phyloP scores from a whole-genome alignment of 2,113 vertebrate genomes.

The Pteronura brasiliensis region DNA sequence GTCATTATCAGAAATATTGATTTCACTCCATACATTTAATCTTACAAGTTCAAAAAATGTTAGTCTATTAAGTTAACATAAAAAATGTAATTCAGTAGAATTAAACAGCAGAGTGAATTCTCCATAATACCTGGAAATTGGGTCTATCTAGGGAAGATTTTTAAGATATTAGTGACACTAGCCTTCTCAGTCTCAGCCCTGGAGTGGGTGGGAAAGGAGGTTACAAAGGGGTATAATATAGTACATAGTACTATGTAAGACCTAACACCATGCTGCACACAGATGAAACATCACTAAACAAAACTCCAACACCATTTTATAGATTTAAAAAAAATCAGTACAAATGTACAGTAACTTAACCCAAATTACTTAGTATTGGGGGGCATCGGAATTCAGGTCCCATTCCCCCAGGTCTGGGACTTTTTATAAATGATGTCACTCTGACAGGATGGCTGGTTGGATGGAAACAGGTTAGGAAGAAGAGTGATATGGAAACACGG shows the following conservation, averaged over 20 bases:
- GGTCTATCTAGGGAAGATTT: background rate
- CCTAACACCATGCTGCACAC: background rate
- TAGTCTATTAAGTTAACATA: constrained; percentile 67
- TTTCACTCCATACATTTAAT: constrained; percentile 67
- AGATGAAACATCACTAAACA: background rate
- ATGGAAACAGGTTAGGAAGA: background rate
- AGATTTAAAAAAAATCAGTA: background rate
- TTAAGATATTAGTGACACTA: background rate
- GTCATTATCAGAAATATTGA: constrained; percentile 81
- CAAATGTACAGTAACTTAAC: background rate
- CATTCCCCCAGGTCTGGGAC: background rate
- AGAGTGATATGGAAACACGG: background rate
- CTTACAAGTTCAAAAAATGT: constrained; percentile 74
- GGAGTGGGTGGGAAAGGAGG: background rate
- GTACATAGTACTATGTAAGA: background rate
- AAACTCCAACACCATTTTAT: background rate
- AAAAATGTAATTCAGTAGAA: constrained; percentile 64
- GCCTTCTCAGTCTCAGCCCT: background rate
- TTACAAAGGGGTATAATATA: background rate
- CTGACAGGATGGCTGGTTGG: background rate
- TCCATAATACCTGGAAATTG: constrained; percentile 41
- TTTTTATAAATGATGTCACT: background rate
- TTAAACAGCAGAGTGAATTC: constrained; percentile 47
- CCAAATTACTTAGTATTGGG: background rate
- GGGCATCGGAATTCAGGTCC: background rate